Conservation (phyloP, 2,888 invertebrate genomes). For the Alcis repandata region DNA sequence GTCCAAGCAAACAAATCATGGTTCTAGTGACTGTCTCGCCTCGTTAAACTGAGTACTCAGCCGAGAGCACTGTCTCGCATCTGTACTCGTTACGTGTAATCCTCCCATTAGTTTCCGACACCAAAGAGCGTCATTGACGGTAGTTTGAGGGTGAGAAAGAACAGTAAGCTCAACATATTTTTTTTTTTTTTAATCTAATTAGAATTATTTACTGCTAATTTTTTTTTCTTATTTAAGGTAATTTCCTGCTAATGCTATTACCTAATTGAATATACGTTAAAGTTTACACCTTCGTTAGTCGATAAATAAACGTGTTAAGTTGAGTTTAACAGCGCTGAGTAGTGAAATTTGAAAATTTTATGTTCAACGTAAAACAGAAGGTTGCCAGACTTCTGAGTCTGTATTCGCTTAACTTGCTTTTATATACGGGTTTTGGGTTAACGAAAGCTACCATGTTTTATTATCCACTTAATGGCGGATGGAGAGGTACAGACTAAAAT, state of each 20-base stretch:
- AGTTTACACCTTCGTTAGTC: slow-evolving; percentile 15
- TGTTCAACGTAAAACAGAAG: slow-evolving; percentile 75
- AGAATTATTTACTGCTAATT: too few relatives aligned
- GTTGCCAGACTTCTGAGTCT: slow-evolving; percentile 67
- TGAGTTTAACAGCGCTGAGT: slow-evolving; percentile 63
- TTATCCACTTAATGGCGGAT: slow-evolving; percentile 70
- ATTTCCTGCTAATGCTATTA: neutral
- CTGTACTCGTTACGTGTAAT: too few relatives aligned
- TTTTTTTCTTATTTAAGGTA: too few relatives aligned
- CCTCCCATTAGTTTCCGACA: too few relatives aligned
- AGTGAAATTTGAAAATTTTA: slow-evolving; percentile 80
- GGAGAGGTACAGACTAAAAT: slow-evolving; percentile 39
- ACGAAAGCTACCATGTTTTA: slow-evolving; percentile 81
- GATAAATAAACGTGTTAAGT: slow-evolving; percentile 53
- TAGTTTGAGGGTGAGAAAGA: too few relatives aligned
- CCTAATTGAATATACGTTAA: neutral
- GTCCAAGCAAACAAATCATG: too few relatives aligned
- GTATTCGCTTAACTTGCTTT: slow-evolving; percentile 71
- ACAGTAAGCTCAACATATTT: too few relatives aligned
- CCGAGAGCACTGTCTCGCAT: too few relatives aligned
- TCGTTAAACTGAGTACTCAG: too few relatives aligned
- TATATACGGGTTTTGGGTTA: slow-evolving; percentile 68
- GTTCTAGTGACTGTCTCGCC: too few relatives aligned
- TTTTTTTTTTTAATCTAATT: too few relatives aligned
- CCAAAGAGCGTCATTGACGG: too few relatives aligned